Percentiles rank a stretch among this genome's conserved stretches.
Evolutionary conservation across 23 tunicate species (phyloP).

Genomic region (Diplosoma virens): DNA sequence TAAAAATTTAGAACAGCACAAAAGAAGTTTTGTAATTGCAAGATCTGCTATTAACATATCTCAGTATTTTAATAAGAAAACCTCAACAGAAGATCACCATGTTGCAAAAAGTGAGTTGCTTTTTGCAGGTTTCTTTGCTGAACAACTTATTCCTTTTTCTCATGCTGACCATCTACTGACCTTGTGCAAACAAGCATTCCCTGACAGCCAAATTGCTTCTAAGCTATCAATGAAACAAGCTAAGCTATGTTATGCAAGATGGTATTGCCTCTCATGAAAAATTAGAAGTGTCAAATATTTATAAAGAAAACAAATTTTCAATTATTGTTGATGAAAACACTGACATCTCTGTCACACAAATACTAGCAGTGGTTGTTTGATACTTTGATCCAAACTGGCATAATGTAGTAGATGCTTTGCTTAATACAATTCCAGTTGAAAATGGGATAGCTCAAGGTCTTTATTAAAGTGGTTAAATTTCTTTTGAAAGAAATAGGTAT

Average conservation of each 20-base stretch:
- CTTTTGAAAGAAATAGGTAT: not conserved
- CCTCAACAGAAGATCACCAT: not conserved
- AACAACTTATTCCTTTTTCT: not conserved
- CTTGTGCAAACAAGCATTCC: not conserved
- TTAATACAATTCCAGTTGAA: not conserved
- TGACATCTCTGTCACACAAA: not conserved
- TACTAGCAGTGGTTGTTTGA: not conserved
- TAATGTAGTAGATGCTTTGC: not conserved
- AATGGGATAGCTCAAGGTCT: not conserved
- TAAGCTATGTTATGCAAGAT: not conserved
- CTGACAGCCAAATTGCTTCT: not conserved
- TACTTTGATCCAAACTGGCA: not conserved
- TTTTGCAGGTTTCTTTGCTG: not conserved
- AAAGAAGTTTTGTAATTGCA: not conserved
- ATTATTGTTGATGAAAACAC: not conserved
- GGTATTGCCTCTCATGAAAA: not conserved
- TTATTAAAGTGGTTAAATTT: not conserved
- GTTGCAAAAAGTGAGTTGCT: not conserved
- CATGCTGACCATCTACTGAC: not conserved
- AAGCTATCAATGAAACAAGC: not conserved
- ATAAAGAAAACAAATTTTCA: not conserved
- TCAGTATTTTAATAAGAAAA: not conserved
- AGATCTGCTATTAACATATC: not conserved
- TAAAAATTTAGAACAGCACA: not conserved
- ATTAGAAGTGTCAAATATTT: not conserved